phyloP scores from a whole-genome alignment of 2,888 invertebrate genomes.

The Malachius bipustulatus region DNA sequence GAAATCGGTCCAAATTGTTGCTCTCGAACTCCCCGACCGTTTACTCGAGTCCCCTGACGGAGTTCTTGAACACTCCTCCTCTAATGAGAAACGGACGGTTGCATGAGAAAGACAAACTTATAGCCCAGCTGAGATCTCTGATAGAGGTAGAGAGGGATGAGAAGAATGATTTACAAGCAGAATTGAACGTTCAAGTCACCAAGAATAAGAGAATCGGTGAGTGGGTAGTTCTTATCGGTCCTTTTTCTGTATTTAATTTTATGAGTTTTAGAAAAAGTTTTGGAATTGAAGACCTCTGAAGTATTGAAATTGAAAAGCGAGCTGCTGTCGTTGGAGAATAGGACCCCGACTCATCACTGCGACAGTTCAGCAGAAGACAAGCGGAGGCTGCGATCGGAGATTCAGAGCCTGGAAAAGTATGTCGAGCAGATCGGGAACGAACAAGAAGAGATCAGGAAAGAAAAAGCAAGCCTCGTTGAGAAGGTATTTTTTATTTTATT shows the following conservation, averaged over 20 bases:
- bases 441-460: constrained; percentile 41
- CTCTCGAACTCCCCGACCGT: too few species aligned
- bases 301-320: constrained; percentile 33
- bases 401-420: constrained; percentile 43
- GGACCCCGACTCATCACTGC: constrained; percentile 29
- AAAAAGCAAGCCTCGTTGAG: constrained; percentile 40
- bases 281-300: constrained; percentile 34
- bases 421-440: constrained; percentile 41
- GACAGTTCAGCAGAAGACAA: constrained; percentile 25
- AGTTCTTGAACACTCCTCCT: constrained; percentile 29
- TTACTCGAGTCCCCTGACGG: constrained; percentile 32
- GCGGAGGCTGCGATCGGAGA: constrained; percentile 36
- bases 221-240: neutral
- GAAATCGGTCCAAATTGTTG: too few species aligned
- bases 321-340: constrained; percentile 25
- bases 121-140: constrained; percentile 44
- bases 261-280: constrained; percentile 26
- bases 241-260: constrained; percentile 6
- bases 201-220: constrained; percentile 43
- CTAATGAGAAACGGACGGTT: constrained; percentile 20
- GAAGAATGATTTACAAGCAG: constrained; percentile 48
- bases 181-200: constrained; percentile 42
- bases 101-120: constrained; percentile 34
- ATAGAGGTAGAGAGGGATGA: constrained; percentile 52
- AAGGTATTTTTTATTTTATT: constrained; percentile 27